Evolutionary conservation across 2,888 invertebrate genomes (phyloP).

Genomic region (Drosophila siamana): DNA sequence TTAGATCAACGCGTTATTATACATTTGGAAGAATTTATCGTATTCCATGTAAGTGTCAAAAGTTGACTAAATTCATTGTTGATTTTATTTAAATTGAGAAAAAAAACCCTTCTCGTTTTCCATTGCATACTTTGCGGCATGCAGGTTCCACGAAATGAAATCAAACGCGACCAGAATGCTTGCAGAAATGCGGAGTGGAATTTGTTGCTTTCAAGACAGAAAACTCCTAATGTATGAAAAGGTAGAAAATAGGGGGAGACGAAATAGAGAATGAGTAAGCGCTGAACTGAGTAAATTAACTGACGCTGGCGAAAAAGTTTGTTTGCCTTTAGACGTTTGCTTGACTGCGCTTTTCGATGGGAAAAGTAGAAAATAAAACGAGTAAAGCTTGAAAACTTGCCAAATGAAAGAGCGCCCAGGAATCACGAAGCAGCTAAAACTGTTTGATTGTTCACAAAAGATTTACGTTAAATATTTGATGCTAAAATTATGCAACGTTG

Average conservation of each 20-base stretch:
- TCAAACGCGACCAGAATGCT: conserved; percentile 62
- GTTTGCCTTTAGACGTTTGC: conserved; percentile 75
- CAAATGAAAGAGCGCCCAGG: conserved; percentile 19
- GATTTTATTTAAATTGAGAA: conserved; percentile 40
- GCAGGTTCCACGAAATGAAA: conserved; percentile 46
- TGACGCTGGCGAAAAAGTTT: conserved; percentile 71
- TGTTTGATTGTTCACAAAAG: conserved; percentile 77
- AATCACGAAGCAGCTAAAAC: conserved; percentile 50
- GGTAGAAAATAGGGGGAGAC: neutral
- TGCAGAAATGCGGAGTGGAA: conserved; percentile 41
- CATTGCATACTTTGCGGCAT: conserved; percentile 46
- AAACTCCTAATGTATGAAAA: conserved; percentile 19
- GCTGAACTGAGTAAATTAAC: conserved; percentile 81
- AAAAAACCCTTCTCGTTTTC: too few species aligned
- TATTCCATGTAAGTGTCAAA: too few species aligned
- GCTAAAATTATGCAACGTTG: conserved; percentile 79
- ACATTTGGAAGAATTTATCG: too few species aligned
- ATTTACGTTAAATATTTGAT: conserved; percentile 80
- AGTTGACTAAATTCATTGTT: too few species aligned
- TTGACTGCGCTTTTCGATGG: conserved; percentile 44
- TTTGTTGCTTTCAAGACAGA: conserved; percentile 21
- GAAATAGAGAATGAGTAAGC: conserved; percentile 19
- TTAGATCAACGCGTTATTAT: too few species aligned
- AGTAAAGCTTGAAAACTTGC: conserved; percentile 38
- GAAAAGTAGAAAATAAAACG: conserved; percentile 28